Conservation (phyloP, 1,140 invertebrate genomes). For the Liolophura sinensis region DNA sequence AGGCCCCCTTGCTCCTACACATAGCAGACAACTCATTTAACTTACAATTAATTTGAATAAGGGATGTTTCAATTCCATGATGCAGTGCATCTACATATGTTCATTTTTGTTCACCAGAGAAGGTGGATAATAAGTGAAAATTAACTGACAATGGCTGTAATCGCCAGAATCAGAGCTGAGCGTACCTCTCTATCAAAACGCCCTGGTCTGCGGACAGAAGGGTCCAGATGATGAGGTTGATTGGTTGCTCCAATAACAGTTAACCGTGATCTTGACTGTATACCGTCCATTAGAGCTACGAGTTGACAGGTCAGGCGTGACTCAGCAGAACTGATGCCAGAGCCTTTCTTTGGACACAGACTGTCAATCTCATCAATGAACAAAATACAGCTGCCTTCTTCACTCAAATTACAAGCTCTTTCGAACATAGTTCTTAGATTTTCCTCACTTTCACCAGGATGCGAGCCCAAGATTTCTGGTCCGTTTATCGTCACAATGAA, state of each 20-base stretch:
- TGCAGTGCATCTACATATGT: too few relatives aligned
- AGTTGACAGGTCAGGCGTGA: constrained; percentile 29
- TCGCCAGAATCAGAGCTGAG: constrained; percentile 5
- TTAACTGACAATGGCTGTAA: not conserved
- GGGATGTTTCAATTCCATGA: too few relatives aligned
- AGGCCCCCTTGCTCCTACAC: too few relatives aligned
- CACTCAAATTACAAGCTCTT: constrained; percentile 29
- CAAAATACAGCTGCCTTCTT: constrained; percentile 45
- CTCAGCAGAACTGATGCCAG: constrained; percentile 19
- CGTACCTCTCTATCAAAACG: constrained; percentile 51
- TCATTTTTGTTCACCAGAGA: too few relatives aligned
- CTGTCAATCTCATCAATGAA: constrained; percentile 55
- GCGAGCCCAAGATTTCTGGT: constrained; percentile 42
- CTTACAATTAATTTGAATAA: too few relatives aligned
- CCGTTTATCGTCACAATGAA: constrained; percentile 41
- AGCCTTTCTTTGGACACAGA: constrained; percentile 32
- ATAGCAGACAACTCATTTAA: too few relatives aligned
- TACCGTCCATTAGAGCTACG: constrained; percentile 34
- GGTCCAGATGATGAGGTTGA: constrained; percentile 36
- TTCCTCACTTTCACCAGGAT: constrained; percentile 46
- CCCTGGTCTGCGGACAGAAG: constrained; percentile 39
- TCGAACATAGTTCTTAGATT: constrained; percentile 40
- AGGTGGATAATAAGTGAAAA: too few relatives aligned
- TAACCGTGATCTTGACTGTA: constrained; percentile 23
- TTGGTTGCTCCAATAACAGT: constrained; percentile 53